phyloP scores from a whole-genome alignment of 1,140 invertebrate species.

The Ptiloglossa arizonensis region DNA sequence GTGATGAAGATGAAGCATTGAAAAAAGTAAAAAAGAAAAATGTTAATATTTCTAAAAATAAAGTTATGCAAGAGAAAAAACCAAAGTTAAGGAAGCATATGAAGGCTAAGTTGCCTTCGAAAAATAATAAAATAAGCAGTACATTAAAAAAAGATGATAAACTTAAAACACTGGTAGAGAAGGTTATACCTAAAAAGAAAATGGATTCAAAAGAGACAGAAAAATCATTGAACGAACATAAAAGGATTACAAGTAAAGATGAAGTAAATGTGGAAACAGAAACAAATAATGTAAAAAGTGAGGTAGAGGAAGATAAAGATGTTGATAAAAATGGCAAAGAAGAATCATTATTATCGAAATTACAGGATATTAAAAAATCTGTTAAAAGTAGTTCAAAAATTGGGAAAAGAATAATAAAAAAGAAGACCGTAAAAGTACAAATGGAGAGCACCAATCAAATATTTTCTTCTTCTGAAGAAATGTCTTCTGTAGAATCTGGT shows the following conservation, averaged over 20 bases:
- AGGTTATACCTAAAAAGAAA: slow-evolving; percentile 73
- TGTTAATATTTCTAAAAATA: slow-evolving; percentile 56
- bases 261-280: slow-evolving; percentile 63
- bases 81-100: slow-evolving; percentile 75
- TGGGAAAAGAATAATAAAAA: slow-evolving; percentile 69
- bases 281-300: slow-evolving; percentile 70
- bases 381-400: slow-evolving; percentile 67
- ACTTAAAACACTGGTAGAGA: slow-evolving; percentile 74
- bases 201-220: slow-evolving; percentile 73
- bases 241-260: slow-evolving; percentile 69
- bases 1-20: slow-evolving; percentile 62
- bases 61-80: slow-evolving; percentile 69
- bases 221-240: slow-evolving; percentile 63
- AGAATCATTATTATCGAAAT: slow-evolving; percentile 49
- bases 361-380: slow-evolving; percentile 65
- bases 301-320: slow-evolving; percentile 74
- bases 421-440: slow-evolving; percentile 70
- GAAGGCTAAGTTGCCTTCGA: slow-evolving; percentile 74
- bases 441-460: slow-evolving; percentile 69
- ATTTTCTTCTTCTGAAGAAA: slow-evolving; percentile 70
- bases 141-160: slow-evolving; percentile 74
- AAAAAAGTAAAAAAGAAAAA: slow-evolving; percentile 69
- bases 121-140: slow-evolving; percentile 70
- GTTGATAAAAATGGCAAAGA: slow-evolving; percentile 74
- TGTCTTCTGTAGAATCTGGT: slow-evolving; percentile 69